Evolutionary conservation across 1,140 invertebrate species (phyloP).

Genomic region (Ceratosolen fusciceps): DNA sequence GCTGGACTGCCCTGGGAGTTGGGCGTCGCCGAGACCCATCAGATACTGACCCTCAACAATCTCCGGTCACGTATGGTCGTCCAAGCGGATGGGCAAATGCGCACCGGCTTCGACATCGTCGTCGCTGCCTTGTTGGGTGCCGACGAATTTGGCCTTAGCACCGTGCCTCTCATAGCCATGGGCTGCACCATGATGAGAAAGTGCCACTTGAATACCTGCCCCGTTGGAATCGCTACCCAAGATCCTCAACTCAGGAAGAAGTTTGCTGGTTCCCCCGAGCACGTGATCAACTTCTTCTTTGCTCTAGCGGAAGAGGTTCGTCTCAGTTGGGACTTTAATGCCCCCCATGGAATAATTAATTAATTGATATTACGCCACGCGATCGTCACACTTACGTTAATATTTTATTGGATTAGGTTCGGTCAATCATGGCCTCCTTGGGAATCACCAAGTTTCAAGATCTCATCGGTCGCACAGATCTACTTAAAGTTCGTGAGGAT

Average conservation of each 20-base stretch:
- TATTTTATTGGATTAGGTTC: slow-evolving; percentile 75
- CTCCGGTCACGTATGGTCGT: slow-evolving; percentile 93
- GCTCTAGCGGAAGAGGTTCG: slow-evolving; percentile 95
- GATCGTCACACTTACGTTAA: too few species aligned
- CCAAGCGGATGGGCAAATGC: slow-evolving; percentile 95
- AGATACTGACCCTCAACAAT: slow-evolving; percentile 96
- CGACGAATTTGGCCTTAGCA: slow-evolving; percentile 99
- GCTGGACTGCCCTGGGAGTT: slow-evolving; percentile 98
- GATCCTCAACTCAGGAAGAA: slow-evolving; percentile 96
- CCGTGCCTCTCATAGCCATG: slow-evolving; percentile 96
- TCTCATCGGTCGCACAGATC: slow-evolving; percentile 93
- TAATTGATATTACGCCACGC: too few species aligned
- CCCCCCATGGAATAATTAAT: too few species aligned
- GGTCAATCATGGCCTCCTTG: slow-evolving; percentile 89
- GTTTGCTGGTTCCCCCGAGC: slow-evolving; percentile 97
- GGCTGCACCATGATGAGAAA: slow-evolving; percentile 99
- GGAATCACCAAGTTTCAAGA: slow-evolving; percentile 94
- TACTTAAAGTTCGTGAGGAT: slow-evolving; percentile 77
- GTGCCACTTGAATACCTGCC: slow-evolving; percentile 99
- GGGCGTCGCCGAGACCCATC: slow-evolving; percentile 97
- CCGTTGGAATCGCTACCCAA: slow-evolving; percentile 98
- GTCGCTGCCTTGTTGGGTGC: slow-evolving; percentile 96
- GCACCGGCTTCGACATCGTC: slow-evolving; percentile 96
- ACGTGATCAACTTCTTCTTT: slow-evolving; percentile 98
- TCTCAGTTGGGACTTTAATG: too few species aligned